A percentile compares a stretch with the other conserved stretches of the same genome.
These are phyloP conservation scores for Caerostris extrusa DNA, from an alignment of 1,140 invertebrate genomes.

Conservation along the genomic window DNA sequence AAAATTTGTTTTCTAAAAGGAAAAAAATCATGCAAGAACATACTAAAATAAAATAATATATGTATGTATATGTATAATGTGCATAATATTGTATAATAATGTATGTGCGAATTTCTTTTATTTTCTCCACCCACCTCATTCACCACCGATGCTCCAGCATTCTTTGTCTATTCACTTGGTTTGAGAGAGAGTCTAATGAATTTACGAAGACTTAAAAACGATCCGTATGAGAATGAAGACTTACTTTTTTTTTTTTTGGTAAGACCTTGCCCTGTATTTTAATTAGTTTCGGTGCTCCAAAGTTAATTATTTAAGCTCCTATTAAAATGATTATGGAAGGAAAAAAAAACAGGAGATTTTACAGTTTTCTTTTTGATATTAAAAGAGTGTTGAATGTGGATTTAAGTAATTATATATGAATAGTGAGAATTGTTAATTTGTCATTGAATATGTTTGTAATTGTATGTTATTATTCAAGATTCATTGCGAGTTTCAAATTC, in stretches of 20 bases:
- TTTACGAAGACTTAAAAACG: background rate
- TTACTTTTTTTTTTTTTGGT: background rate
- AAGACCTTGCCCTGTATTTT: background rate
- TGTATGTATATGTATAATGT: too few species aligned
- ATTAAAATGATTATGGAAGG: background rate
- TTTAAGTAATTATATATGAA: background rate
- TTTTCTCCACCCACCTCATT: background rate
- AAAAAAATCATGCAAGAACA: too few species aligned
- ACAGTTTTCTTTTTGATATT: background rate
- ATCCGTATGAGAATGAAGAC: background rate
- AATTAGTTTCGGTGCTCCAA: background rate
- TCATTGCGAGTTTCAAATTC: too few species aligned
- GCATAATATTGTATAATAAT: too few species aligned
- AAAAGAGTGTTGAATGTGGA: background rate
- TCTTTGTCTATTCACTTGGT: constrained; percentile 26
- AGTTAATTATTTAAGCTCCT: constrained; percentile 28
- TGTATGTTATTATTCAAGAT: too few species aligned
- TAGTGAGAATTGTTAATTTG: background rate
- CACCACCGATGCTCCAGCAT: background rate
- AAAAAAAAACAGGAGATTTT: background rate
- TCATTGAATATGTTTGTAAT: too few species aligned
- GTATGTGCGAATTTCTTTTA: background rate
- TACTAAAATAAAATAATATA: too few species aligned
- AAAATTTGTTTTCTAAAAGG: too few species aligned
- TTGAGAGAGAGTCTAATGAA: background rate